Evolutionary conservation across 53 echinoderm and acorn worm species (phyloP), one percentile per base, ranked within the genome.

Genomic region (Arbacia lixula): DNA sequence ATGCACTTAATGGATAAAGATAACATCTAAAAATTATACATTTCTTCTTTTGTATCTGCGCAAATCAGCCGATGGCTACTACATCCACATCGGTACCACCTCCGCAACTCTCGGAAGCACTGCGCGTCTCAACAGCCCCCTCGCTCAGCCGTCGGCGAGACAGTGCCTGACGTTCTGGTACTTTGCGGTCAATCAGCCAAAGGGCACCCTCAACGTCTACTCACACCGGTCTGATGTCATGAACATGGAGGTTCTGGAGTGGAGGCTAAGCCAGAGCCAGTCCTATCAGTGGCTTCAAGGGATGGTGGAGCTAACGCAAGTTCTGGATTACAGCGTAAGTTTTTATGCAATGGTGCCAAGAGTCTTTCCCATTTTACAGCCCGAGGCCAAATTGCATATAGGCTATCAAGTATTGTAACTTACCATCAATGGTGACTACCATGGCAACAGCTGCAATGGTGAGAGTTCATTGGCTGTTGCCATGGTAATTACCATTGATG

Each of bases 131-230:
- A 17, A 31, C 31, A 63, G 32, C 1, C 32, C 63, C 3, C 14
- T 63, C 32, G 63, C 35, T 33, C 63, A 63, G 35, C 22, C 63
- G 17, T 30, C 63, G 1, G 63, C 63, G 3, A 63, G 63, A 14
- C 63, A 88, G 19, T 68, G 68, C 39, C 19, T 68, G 5, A 21
- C 8, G 9, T 68, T 68, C n/a, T 68, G 68, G 68, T 68, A 68
- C 21, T 39, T 37, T 19, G 39, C 39, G 68, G 36, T 37, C 9
- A 39, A 39, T 1, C 3, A 12, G 22, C 11, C 37, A n/a, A 9
- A 37, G 11, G 68, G 38, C 9, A 24, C 68, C 0, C 68, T 68
- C 9, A 68, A 68, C 11, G 42, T 68, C 10, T 38, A 40, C 12
- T 36, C 68, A 12, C 40, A 39, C 0, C 63, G 63, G 12, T 33